A percentile compares a stretch with the other conserved stretches of the same genome.
Conservation (phyloP, 2,797 vertebrate species). For the Pangasius djambal region DNA sequence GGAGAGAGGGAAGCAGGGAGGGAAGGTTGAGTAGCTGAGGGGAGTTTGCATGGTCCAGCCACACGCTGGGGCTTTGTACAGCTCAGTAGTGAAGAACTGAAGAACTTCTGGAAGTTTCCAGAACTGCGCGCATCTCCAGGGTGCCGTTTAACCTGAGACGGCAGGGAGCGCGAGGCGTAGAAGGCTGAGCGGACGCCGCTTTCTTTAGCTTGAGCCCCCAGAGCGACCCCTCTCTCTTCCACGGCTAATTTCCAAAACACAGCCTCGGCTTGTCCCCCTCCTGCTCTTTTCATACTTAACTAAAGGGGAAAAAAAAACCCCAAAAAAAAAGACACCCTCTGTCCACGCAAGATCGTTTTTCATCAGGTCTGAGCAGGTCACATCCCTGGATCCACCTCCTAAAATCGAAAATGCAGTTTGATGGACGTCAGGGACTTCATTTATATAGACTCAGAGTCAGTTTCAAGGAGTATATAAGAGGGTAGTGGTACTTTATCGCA, state of each 20-base stretch:
- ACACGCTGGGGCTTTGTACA: conserved; percentile 65
- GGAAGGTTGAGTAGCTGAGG: background rate
- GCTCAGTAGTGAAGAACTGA: conserved; percentile 60
- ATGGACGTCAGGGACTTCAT: background rate
- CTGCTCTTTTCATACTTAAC: conserved; percentile 40
- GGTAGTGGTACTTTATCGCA: background rate
- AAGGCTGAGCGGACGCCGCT: background rate
- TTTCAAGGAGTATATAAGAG: background rate
- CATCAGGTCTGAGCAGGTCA: conserved; percentile 44
- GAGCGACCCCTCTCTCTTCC: conserved; percentile 56
- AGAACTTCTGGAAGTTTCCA: conserved; percentile 63
- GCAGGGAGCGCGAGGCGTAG: conserved; percentile 27
- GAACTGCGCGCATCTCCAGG: conserved; percentile 52
- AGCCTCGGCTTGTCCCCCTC: conserved; percentile 49
- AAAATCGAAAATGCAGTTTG: background rate
- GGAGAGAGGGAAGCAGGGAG: background rate
- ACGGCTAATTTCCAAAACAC: conserved; percentile 61
- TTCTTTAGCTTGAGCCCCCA: conserved; percentile 12
- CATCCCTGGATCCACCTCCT: background rate
- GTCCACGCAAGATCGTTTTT: conserved; percentile 46
- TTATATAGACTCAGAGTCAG: conserved; percentile 1
- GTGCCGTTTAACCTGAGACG: conserved; percentile 50
- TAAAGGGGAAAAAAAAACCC: conserved; percentile 29
- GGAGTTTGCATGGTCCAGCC: conserved; percentile 14
- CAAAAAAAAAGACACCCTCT: conserved; percentile 27